Evolutionary conservation across 2,888 invertebrate species (phyloP).

Genomic region (Caenorhabditis zanzibari): DNA sequence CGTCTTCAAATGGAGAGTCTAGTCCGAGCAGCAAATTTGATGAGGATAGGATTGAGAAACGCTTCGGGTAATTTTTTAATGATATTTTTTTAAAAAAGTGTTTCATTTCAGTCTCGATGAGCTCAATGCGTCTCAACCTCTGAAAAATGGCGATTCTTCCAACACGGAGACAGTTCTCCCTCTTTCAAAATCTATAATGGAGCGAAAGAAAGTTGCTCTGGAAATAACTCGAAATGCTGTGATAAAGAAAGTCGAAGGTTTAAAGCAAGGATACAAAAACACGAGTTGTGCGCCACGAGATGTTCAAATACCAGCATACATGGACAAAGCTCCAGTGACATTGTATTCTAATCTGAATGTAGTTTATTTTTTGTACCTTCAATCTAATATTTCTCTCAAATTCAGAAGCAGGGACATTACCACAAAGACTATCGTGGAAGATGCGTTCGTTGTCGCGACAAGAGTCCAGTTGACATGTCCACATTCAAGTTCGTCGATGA

Average conservation of each 20-base stretch:
- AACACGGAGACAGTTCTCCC: constrained; percentile 51
- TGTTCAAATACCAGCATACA: constrained; percentile 59
- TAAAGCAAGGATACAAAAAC: constrained; percentile 17
- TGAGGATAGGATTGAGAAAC: background rate
- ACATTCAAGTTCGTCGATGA: constrained; percentile 56
- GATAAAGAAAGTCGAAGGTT: constrained; percentile 10
- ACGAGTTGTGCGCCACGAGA: constrained; percentile 50
- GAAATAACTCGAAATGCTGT: constrained; percentile 47
- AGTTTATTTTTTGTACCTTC: background rate
- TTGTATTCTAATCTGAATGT: constrained; percentile 49
- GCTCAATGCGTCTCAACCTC: constrained; percentile 32
- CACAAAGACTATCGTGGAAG: constrained; percentile 4
- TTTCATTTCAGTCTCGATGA: constrained; percentile 6
- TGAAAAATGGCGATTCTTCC: constrained; percentile 44
- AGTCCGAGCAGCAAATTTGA: too few relatives aligned
- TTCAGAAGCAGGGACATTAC: constrained; percentile 24
- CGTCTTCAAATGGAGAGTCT: background rate
- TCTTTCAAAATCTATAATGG: constrained; percentile 62
- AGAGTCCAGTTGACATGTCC: constrained; percentile 46
- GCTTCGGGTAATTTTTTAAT: background rate
- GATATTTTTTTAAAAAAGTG: background rate
- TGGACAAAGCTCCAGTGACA: constrained; percentile 44
- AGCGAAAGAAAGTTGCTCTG: constrained; percentile 52
- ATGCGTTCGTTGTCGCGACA: constrained; percentile 43
- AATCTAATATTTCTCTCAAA: background rate